Percentiles rank a stretch among this genome's conserved stretches.
phyloP scores from a whole-genome alignment of 2,113 vertebrate genomes.

The Coracopsis vasa region DNA sequence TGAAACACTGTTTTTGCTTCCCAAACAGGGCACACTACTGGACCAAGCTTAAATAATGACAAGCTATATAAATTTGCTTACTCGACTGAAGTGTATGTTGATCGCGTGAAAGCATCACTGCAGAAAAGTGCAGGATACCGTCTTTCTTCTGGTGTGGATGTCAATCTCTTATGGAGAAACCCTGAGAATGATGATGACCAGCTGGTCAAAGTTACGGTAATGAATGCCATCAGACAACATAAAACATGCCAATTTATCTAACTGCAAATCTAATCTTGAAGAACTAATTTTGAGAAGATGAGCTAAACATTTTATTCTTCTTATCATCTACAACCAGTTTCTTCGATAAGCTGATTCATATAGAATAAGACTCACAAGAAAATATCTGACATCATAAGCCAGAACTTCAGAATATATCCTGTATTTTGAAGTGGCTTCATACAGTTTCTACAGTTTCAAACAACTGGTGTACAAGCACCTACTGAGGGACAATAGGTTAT shows the following conservation, averaged over 20 bases:
- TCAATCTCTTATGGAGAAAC: constrained; percentile 89
- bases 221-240: neutral
- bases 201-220: constrained; percentile 84
- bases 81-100: constrained; percentile 83
- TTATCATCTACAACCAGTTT: neutral
- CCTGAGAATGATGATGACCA: constrained; percentile 89
- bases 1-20: neutral
- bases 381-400: neutral
- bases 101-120: constrained; percentile 74
- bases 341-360: neutral
- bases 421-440: neutral
- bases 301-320: neutral
- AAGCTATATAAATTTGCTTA: constrained; percentile 91
- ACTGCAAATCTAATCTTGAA: neutral
- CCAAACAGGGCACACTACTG: constrained; percentile 83
- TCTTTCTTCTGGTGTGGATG: constrained; percentile 83
- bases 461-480: neutral
- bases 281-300: neutral
- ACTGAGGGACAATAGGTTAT: neutral
- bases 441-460: neutral
- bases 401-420: neutral
- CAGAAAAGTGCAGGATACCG: constrained; percentile 81
- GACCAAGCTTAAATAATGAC: constrained; percentile 88
- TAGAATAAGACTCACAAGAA: neutral
- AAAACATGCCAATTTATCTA: neutral